Evolutionary conservation across 2,888 invertebrate species (phyloP).

Genomic region (Hydropsyche betteni): DNA sequence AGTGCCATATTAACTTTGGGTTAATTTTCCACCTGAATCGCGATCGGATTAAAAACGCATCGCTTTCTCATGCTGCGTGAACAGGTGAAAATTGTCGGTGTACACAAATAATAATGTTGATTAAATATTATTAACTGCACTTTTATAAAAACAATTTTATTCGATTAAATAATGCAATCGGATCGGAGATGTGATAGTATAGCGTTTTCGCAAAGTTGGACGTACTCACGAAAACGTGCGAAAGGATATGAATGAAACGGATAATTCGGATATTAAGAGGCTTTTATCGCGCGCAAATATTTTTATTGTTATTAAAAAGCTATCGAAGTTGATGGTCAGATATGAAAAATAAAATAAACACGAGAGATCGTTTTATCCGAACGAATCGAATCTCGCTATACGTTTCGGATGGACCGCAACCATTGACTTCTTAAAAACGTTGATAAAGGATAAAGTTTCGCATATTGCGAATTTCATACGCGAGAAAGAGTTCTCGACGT

Average conservation of each 20-base stretch:
- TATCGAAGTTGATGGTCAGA: slow-evolving; percentile 14
- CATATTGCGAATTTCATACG: neutral
- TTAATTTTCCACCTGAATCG: slow-evolving; percentile 32
- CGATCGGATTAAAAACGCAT: slow-evolving; percentile 25
- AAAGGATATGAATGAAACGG: neutral
- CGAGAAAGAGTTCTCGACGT: neutral
- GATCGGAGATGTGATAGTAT: neutral
- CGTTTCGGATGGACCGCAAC: slow-evolving; percentile 7
- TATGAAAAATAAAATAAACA: slow-evolving; percentile 16
- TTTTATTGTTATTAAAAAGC: slow-evolving; percentile 22
- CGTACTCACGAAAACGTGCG: neutral
- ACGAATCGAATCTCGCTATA: slow-evolving; percentile 11
- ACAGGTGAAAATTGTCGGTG: slow-evolving; percentile 20
- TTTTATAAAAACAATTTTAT: no score
- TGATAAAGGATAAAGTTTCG: slow-evolving; percentile 14
- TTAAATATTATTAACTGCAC: no score
- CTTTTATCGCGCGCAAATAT: slow-evolving; percentile 6
- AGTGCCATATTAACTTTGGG: slow-evolving; percentile 30
- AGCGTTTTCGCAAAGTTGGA: neutral
- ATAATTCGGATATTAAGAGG: slow-evolving; percentile 9
- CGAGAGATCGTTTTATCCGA: slow-evolving; percentile 34
- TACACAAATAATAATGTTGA: neutral
- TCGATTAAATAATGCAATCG: no score
- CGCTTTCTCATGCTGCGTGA: slow-evolving; percentile 7
- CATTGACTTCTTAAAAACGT: neutral